Evolutionary conservation across 2,797 vertebrate species (phyloP).

Genomic region (Clarias laeviceps): DNA sequence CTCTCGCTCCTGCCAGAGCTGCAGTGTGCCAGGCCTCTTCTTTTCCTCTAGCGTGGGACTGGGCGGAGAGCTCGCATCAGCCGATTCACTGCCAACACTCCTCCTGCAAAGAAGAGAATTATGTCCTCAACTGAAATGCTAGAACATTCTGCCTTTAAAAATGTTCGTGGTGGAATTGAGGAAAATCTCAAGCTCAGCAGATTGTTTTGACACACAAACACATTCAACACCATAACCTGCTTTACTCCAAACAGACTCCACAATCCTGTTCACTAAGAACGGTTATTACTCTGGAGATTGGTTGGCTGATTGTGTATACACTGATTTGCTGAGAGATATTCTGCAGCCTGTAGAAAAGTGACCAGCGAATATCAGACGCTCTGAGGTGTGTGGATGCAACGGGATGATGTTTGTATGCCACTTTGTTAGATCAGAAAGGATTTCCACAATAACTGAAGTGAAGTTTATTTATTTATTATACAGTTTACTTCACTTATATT

Average conservation of each 20-base stretch:
- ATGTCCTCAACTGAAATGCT: constrained; percentile 8
- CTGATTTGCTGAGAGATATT: not conserved
- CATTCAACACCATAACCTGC: not conserved
- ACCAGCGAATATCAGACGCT: not conserved
- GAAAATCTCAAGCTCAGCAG: not conserved
- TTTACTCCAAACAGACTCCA: not conserved
- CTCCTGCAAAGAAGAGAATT: constrained; percentile 28
- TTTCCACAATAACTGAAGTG: not conserved
- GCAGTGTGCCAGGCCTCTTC: constrained; percentile 77
- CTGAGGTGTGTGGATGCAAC: no score
- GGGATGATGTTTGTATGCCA: not conserved
- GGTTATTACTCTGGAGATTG: not conserved
- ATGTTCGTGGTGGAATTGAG: not conserved
- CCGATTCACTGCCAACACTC: constrained; percentile 46
- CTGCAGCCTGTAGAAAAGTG: not conserved
- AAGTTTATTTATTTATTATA: no score
- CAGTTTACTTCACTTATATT: no score
- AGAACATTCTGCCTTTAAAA: not conserved
- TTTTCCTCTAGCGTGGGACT: constrained; percentile 78
- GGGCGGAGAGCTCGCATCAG: constrained; percentile 53
- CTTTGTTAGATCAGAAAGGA: no score
- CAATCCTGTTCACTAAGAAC: not conserved
- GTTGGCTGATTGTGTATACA: no score
- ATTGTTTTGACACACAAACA: not conserved
- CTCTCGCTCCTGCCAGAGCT: constrained; percentile 89